Base-by-base conservation (phyloP, 2,797 vertebrate species). In the Heteromormyrus szaboi region DNA sequence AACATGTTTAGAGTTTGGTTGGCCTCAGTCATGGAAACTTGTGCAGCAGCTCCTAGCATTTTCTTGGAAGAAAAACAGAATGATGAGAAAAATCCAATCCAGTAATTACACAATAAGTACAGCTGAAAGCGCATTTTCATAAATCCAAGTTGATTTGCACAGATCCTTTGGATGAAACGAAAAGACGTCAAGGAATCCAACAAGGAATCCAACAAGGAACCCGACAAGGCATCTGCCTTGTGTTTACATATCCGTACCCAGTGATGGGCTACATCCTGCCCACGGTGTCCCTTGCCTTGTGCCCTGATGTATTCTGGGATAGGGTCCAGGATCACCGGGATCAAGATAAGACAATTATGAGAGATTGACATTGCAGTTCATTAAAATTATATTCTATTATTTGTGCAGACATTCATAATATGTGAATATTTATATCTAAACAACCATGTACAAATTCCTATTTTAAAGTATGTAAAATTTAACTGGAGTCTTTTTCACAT, bases 71-170 rank as follows among this genome's bases (percentile, higher is more conserved):
- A 48, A 33, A 53, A 53, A 29, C 12, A 51, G 14, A 33, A 37
- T n/a, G 29, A 33, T 25, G 33, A 19, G 17, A 33, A 86, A 85
- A 86, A 59, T 37, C 33, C 53, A 86, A 25, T 46, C 41, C 86
- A 6, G 41, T 44, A 87, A 87, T 87, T 87, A 65, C 17, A 46
- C 25, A 44, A 68, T 12, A 65, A 46, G 84, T 83, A 72, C 25
- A 53, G 83, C 88, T 91, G 85, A 85, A 76, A 62, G 56, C 87
- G 51, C 46, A 90, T 91, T 88, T 88, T 86, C 91, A 90, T 90
- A 87, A 85, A 88, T 56, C 79, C 85, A 44, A 68, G 90, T 83
- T 90, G 59, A 65, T 84, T 86, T 53, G n/a, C 88, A 46, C 54
- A 59, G 85, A 87, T 85, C 65, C 37, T 41, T 54, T 86, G 25